Percentiles rank a stretch among this genome's conserved stretches.
Conservation (phyloP, 2,113 vertebrate species). For the Cariama cristata region DNA sequence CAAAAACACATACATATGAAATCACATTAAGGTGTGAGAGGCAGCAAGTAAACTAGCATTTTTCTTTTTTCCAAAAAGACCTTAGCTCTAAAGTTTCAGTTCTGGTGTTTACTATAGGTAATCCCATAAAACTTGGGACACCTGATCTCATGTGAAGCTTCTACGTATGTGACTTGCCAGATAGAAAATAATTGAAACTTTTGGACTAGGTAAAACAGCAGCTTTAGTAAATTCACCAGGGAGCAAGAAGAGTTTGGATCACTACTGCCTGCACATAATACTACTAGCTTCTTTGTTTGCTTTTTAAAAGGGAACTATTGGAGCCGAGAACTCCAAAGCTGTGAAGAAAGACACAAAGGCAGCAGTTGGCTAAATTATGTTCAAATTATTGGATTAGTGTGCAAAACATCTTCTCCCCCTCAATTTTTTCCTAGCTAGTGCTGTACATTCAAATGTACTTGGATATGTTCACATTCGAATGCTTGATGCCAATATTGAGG, state of each 20-base stretch:
- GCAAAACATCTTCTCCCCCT: conserved; percentile 35
- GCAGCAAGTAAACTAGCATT: conserved; percentile 79
- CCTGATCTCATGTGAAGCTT: conserved; percentile 36
- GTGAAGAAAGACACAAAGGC: conserved; percentile 66
- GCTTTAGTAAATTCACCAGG: conserved; percentile 71
- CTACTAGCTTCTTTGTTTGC: conserved; percentile 46
- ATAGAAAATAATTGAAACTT: conserved; percentile 68
- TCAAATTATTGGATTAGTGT: conserved; percentile 50
- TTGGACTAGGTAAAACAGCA: conserved; percentile 76
- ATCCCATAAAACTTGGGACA: conserved; percentile 20
- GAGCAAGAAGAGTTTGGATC: conserved; percentile 53
- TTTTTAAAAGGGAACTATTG: conserved; percentile 50
- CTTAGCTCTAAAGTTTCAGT: conserved; percentile 72
- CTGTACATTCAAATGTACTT: conserved; percentile 61
- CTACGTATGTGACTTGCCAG: conserved; percentile 48
- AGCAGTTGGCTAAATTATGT: conserved; percentile 60
- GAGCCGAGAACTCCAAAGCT: conserved; percentile 66
- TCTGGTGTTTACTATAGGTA: conserved; percentile 43
- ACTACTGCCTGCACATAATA: conserved; percentile 63
- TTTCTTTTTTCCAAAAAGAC: conserved; percentile 57
- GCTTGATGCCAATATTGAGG: conserved; percentile 28
- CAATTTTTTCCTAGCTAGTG: background rate
- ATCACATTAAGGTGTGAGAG: conserved; percentile 83
- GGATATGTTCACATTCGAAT: conserved; percentile 56
- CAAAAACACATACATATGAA: conserved; percentile 74